phyloP scores from a whole-genome alignment of 2,797 vertebrate genomes.

The Gouania willdenowi region DNA sequence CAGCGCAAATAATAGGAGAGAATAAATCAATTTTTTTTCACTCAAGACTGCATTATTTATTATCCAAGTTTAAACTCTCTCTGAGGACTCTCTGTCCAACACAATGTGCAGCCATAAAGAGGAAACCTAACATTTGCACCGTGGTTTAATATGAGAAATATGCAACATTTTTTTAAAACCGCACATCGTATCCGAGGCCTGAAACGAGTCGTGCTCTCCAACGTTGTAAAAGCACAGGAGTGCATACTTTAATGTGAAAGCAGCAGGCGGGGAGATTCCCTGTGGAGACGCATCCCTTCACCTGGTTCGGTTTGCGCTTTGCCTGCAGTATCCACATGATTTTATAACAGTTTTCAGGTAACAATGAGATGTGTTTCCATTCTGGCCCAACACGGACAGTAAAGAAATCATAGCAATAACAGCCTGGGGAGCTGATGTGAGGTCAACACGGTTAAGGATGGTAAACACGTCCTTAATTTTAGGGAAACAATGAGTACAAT shows the following conservation, averaged over 20 bases:
- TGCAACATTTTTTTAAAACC: conserved; percentile 35
- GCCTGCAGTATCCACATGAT: neutral
- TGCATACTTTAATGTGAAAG: conserved; percentile 9
- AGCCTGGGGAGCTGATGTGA: neutral
- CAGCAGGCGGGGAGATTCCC: conserved; percentile 5
- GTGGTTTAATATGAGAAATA: conserved; percentile 9
- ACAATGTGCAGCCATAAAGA: neutral
- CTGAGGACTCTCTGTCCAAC: conserved; percentile 1
- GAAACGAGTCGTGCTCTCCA: conserved; percentile 5
- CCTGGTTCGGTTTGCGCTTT: conserved; percentile 4
- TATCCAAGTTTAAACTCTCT: neutral
- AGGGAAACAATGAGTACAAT: conserved; percentile 25
- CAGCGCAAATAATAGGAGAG: conserved; percentile 23
- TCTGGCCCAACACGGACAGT: neutral
- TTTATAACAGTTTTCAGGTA: neutral
- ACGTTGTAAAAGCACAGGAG: conserved; percentile 22
- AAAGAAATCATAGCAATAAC: too few relatives aligned
- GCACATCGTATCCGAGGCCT: conserved; percentile 12
- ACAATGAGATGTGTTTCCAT: neutral
- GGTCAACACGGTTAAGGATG: conserved; percentile 5
- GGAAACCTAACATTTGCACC: conserved; percentile 19
- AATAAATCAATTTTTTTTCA: conserved; percentile 33
- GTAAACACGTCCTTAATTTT: conserved; percentile 32
- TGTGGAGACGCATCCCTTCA: conserved; percentile 11
- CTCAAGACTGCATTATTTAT: conserved; percentile 52